Evolutionary conservation across 2,113 vertebrate genomes (phyloP).

Genomic region (Speoplatyrhinus poulsoni): DNA sequence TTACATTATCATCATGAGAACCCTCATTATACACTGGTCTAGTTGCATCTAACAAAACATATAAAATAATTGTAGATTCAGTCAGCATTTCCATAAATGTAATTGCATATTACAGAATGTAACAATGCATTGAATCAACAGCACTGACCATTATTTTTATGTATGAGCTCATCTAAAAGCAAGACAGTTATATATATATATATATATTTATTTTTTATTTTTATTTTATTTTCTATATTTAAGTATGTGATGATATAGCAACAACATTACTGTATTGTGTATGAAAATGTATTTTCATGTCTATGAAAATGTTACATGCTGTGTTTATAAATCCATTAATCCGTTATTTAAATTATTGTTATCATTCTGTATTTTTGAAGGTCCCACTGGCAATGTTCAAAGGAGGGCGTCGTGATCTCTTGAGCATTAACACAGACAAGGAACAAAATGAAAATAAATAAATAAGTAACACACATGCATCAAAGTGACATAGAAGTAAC

Average conservation of each 20-base stretch:
- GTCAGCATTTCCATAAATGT: constrained; percentile 33
- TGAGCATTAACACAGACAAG: constrained; percentile 39
- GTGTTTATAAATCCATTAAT: too few relatives aligned
- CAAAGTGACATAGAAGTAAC: constrained; percentile 44
- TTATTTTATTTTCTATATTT: too few relatives aligned
- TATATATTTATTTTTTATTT: too few relatives aligned
- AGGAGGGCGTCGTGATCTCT: constrained; percentile 36
- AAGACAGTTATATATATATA: not conserved
- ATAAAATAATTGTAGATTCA: constrained; percentile 42
- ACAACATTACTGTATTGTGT: not conserved
- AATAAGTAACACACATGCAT: constrained; percentile 29
- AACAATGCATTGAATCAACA: constrained; percentile 29
- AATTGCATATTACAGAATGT: constrained; percentile 41
- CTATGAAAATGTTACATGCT: not conserved
- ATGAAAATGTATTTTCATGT: constrained; percentile 4
- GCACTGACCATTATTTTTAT: constrained; percentile 10
- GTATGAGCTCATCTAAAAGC: constrained; percentile 6
- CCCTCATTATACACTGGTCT: constrained; percentile 38
- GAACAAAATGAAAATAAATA: constrained; percentile 30
- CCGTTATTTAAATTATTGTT: constrained; percentile 20
- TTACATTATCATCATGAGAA: constrained; percentile 53
- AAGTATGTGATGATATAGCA: not conserved
- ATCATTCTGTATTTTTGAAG: constrained; percentile 15
- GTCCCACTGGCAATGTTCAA: constrained; percentile 30
- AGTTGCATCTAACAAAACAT: constrained; percentile 45